Percentiles rank a stretch among this genome's conserved stretches.
These are phyloP conservation scores for Zaprionus tsacasi DNA, from an alignment of 1,140 invertebrate species.

Conservation along the genomic window DNA sequence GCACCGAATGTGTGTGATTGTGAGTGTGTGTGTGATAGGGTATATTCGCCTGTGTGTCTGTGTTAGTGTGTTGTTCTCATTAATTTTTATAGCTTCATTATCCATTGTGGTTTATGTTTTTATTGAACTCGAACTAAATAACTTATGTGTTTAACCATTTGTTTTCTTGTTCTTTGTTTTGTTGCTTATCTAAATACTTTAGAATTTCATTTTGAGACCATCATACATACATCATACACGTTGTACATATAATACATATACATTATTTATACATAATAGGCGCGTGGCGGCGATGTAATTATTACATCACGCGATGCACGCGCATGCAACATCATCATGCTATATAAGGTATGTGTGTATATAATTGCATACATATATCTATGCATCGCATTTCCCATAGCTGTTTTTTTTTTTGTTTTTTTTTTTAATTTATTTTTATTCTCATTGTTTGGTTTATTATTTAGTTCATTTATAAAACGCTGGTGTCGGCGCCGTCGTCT, in stretches of 20 bases:
- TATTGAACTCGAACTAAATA: slow-evolving; percentile 70
- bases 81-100: slow-evolving; percentile 19
- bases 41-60: slow-evolving; percentile 22
- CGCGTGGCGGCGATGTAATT: slow-evolving; percentile 56
- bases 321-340: slow-evolving; percentile 27
- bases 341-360: slow-evolving; percentile 46
- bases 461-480: slow-evolving; percentile 59
- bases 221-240: slow-evolving; percentile 59
- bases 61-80: slow-evolving; percentile 19
- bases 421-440: slow-evolving; percentile 33
- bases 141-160: slow-evolving; percentile 70
- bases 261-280: slow-evolving; percentile 66
- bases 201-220: slow-evolving; percentile 75
- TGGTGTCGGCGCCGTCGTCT: slow-evolving; percentile 73
- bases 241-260: slow-evolving; percentile 65
- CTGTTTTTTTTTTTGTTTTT: slow-evolving; percentile 42
- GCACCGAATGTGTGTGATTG: slow-evolving; percentile 33
- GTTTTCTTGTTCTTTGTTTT: slow-evolving; percentile 24
- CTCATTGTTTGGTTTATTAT: slow-evolving; percentile 11
- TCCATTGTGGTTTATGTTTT: slow-evolving; percentile 36
- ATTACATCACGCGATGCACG: slow-evolving; percentile 57
- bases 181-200: slow-evolving; percentile 80
- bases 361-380: slow-evolving; percentile 44
- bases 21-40: slow-evolving; percentile 19
- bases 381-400: slow-evolving; percentile 44